phyloP scores from a whole-genome alignment of 2,113 vertebrate genomes.

The Gadus macrocephalus region DNA sequence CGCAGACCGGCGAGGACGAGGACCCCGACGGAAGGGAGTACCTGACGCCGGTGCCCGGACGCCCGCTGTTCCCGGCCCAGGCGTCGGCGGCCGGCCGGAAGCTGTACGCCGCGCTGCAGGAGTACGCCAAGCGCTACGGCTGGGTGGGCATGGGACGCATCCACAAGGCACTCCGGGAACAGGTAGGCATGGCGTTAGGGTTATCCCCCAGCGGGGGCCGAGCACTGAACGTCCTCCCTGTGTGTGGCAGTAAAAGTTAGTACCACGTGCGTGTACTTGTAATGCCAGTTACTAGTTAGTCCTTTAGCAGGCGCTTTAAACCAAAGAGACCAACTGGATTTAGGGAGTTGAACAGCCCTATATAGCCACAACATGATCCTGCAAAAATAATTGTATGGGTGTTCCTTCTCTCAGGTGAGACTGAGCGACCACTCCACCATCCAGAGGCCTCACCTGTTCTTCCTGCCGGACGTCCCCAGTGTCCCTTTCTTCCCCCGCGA shows the following conservation, averaged over 20 bases:
- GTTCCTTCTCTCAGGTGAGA: conserved; percentile 50
- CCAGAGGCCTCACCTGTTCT: conserved; percentile 83
- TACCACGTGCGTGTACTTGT: too few relatives aligned
- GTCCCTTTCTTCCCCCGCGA: conserved; percentile 82
- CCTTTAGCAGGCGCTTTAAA: too few relatives aligned
- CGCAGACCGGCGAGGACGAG: conserved; percentile 67
- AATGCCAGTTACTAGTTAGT: too few relatives aligned
- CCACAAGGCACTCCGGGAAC: conserved; percentile 75
- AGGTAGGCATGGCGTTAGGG: conserved; percentile 48
- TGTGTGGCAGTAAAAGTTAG: too few relatives aligned
- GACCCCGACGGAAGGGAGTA: conserved; percentile 58
- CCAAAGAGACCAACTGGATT: too few relatives aligned
- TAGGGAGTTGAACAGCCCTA: too few relatives aligned
- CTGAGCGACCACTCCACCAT: conserved; percentile 71
- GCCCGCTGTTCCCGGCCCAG: conserved; percentile 68
- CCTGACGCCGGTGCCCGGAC: conserved; percentile 71
- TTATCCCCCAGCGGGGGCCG: too few relatives aligned
- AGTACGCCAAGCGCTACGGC: conserved; percentile 85
- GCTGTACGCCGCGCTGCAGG: conserved; percentile 77
- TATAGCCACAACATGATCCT: too few relatives aligned
- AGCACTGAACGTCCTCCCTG: too few relatives aligned
- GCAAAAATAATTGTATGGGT: not conserved
- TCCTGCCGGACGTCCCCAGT: conserved; percentile 84
- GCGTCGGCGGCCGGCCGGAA: conserved; percentile 73
- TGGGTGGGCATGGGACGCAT: conserved; percentile 87